Evolutionary conservation across 2,797 vertebrate genomes (phyloP).

Genomic region (Peromyscus aztecus): DNA sequence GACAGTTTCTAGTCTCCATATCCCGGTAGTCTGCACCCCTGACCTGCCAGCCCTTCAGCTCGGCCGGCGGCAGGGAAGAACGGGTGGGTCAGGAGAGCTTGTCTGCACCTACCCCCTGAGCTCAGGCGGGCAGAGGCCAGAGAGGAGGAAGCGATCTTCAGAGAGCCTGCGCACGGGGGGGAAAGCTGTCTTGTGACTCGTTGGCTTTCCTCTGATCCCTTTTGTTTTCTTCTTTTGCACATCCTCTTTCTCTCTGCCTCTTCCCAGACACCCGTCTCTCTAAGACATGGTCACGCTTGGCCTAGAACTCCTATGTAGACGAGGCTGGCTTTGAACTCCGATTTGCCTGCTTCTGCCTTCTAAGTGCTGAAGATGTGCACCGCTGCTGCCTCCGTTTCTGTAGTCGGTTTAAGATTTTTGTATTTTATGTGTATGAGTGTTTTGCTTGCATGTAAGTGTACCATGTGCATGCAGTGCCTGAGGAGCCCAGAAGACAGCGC

Average conservation of each 20-base stretch:
- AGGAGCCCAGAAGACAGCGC: neutral
- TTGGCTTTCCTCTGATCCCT: neutral
- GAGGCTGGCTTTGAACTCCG: neutral
- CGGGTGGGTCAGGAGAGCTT: neutral
- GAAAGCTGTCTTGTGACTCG: neutral
- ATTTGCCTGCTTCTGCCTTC: neutral
- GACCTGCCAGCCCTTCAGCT: neutral
- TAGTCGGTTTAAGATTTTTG: neutral
- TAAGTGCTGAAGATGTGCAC: no score
- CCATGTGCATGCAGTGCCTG: neutral
- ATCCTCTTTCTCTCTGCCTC: neutral
- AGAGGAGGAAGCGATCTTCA: neutral
- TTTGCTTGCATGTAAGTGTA: neutral
- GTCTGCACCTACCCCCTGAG: neutral
- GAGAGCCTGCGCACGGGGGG: no score
- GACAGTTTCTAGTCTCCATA: neutral
- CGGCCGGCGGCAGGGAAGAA: neutral
- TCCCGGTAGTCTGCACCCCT: neutral
- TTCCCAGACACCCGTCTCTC: neutral
- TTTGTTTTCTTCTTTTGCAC: neutral
- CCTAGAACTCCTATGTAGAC: neutral
- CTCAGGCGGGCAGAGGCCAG: no score
- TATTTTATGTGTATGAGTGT: neutral
- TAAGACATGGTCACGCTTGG: neutral
- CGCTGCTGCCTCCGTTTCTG: neutral